Conservation (phyloP, 2,888 invertebrate species). For the Perizoma flavofasciatum region DNA sequence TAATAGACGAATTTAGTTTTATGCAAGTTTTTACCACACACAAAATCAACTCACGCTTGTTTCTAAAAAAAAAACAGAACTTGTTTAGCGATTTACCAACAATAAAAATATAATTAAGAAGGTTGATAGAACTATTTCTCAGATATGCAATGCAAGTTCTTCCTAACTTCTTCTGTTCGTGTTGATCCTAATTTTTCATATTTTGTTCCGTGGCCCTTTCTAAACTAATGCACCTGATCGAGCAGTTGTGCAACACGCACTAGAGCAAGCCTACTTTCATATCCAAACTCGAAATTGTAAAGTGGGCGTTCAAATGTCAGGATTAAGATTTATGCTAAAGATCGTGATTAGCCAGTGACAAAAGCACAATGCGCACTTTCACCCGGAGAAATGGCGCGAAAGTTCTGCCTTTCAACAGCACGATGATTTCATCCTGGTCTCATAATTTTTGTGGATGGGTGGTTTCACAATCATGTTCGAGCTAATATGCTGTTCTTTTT, state of each 20-base stretch:
- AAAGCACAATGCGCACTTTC: conserved; percentile 78
- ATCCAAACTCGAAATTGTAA: conserved; percentile 52
- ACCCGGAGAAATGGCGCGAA: conserved; percentile 74
- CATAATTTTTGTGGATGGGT: conserved; percentile 41
- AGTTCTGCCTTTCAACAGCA: conserved; percentile 49
- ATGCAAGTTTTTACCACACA: conserved; percentile 41
- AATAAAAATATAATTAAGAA: too few species aligned
- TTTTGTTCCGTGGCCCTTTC: conserved; percentile 39
- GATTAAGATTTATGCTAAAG: conserved; percentile 71
- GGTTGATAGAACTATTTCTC: neutral
- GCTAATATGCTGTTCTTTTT: neutral
- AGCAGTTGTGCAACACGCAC: conserved; percentile 52
- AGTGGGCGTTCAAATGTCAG: conserved; percentile 72
- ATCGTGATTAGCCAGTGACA: conserved; percentile 72
- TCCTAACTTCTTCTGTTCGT: too few species aligned
- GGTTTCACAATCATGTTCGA: too few species aligned
- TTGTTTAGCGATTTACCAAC: conserved; percentile 8
- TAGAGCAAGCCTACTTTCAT: conserved; percentile 61
- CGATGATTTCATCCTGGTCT: conserved; percentile 65
- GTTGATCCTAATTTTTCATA: neutral
- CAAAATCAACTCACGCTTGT: conserved; percentile 21
- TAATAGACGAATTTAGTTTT: conserved; percentile 50
- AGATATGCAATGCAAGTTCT: too few species aligned
- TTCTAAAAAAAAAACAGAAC: conserved; percentile 20
- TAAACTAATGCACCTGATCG: conserved; percentile 47